Conservation (phyloP, 1,140 invertebrate genomes). For the Ips typographus region DNA sequence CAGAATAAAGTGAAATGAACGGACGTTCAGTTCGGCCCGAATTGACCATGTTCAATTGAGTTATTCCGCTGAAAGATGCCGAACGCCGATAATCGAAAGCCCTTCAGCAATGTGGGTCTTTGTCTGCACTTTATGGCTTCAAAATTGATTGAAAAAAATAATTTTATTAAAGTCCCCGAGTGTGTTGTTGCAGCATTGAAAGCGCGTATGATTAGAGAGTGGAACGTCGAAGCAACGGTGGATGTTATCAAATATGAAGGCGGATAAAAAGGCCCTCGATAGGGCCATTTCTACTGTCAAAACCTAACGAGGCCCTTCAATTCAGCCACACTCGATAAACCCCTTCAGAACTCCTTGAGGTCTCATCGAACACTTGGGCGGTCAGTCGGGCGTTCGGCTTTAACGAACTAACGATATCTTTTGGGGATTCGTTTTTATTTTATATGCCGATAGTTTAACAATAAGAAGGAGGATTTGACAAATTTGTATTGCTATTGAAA, state of each 20-base stretch:
- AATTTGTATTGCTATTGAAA: too few relatives aligned
- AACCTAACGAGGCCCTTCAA: conserved; percentile 31
- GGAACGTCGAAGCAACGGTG: background rate
- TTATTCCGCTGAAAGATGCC: conserved; percentile 41
- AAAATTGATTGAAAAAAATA: conserved; percentile 14
- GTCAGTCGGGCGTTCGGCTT: conserved; percentile 22
- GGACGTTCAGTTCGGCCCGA: conserved; percentile 35
- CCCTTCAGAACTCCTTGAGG: conserved; percentile 26
- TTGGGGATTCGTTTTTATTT: background rate
- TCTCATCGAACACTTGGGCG: conserved; percentile 29
- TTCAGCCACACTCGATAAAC: conserved; percentile 29
- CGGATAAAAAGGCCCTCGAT: conserved; percentile 3
- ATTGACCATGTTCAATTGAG: conserved; percentile 43
- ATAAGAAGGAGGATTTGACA: too few relatives aligned
- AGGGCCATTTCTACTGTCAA: conserved; percentile 31
- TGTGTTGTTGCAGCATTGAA: background rate
- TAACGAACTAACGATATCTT: conserved; percentile 31
- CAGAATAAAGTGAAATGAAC: conserved; percentile 40
- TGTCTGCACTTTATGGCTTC: conserved; percentile 25
- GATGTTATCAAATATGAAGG: conserved; percentile 1
- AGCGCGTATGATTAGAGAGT: too few relatives aligned
- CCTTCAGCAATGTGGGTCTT: conserved; percentile 27
- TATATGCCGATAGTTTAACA: too few relatives aligned
- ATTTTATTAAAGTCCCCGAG: background rate
- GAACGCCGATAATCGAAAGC: conserved; percentile 36